phyloP scores from a whole-genome alignment of 2,113 vertebrate genomes.

The Ginglymostoma cirratum region DNA sequence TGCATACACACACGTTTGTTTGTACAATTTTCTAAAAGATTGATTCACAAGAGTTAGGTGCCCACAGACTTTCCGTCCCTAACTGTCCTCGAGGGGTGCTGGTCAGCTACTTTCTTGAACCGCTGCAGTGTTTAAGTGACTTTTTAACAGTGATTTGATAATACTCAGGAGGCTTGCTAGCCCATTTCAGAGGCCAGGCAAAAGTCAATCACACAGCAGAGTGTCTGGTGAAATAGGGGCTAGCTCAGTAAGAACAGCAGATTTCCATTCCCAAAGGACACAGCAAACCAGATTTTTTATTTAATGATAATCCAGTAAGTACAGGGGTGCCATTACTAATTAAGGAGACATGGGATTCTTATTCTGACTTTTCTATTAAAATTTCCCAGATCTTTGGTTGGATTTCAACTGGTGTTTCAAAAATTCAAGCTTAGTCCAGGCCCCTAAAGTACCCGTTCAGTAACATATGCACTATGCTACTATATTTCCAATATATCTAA shows the following conservation, averaged over 20 bases:
- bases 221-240: not conserved
- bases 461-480: not conserved
- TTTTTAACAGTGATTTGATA: not conserved
- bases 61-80: not conserved
- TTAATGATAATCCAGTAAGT: not conserved
- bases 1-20: not conserved
- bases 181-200: not conserved
- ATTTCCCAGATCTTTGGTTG: not conserved
- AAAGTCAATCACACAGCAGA: too few species aligned
- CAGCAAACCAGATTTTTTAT: too few species aligned
- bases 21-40: too few species aligned
- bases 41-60: not conserved
- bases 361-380: not conserved
- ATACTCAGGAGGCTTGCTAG: too few species aligned
- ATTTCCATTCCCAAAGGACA: not conserved
- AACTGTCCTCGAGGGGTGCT: not conserved
- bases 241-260: not conserved
- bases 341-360: not conserved
- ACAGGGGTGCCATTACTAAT: not conserved
- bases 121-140: not conserved
- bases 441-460: too few species aligned
- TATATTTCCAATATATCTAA: not conserved
- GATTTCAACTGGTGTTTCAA: not conserved
- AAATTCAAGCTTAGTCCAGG: not conserved
- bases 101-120: not conserved